A percentile compares a stretch with the other conserved stretches of the same genome.
phyloP scores from a whole-genome alignment of 2,113 vertebrate species.

The Eulemur macaco region DNA sequence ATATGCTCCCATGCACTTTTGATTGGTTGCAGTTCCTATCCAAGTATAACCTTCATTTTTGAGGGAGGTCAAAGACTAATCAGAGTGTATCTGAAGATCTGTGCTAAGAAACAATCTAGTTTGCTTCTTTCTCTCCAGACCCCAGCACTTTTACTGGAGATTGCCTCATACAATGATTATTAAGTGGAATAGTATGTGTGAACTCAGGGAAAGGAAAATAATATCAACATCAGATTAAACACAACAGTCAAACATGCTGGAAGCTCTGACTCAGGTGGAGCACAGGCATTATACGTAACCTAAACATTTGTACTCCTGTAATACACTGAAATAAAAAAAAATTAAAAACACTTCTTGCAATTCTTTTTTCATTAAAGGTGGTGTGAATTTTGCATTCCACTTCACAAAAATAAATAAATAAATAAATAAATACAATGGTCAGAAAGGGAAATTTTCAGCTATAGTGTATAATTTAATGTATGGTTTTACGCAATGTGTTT shows the following conservation, averaged over 20 bases:
- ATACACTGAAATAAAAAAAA: too few species aligned
- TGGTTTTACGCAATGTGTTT: neutral
- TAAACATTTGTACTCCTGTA: too few species aligned
- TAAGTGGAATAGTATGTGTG: neutral
- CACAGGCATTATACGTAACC: too few species aligned
- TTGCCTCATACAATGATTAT: neutral
- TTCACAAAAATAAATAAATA: too few species aligned
- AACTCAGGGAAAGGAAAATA: neutral
- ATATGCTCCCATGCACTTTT: neutral
- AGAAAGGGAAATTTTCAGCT: neutral
- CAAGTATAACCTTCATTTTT: neutral
- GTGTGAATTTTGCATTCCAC: too few species aligned
- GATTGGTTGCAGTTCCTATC: neutral
- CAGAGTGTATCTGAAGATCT: neutral
- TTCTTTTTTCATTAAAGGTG: too few species aligned
- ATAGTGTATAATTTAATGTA: neutral
- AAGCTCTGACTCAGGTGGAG: too few species aligned
- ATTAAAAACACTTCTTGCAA: too few species aligned
- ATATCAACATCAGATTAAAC: constrained; percentile 5
- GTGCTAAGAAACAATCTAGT: neutral
- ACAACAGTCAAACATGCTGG: neutral
- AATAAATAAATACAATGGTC: neutral
- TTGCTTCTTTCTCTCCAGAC: neutral
- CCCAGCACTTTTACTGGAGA: neutral
- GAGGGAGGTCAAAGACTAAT: neutral